Base-by-base conservation (phyloP, 2,888 invertebrate species). In the Seira musarum region DNA sequence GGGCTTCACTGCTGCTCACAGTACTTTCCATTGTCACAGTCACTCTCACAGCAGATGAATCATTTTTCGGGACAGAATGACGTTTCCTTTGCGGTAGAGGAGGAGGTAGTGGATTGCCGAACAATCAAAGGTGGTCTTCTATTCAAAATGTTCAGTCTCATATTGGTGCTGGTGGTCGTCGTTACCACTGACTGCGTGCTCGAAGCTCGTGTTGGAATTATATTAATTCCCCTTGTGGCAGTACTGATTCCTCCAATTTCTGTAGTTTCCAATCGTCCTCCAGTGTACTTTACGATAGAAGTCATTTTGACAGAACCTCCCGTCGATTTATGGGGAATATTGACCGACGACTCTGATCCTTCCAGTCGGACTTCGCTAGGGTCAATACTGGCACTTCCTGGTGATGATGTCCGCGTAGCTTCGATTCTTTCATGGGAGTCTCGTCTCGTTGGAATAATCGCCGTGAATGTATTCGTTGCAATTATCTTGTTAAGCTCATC, bases 401-500 rank as follows among this genome's bases (percentile, higher is more conserved):
- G 15, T n/a, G 40, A 61, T 22, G 21, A 46, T 74, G 79, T 25
- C 25, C 64, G n/a, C 63, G 79, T 64, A 30, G 80, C 13, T 25
- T 75, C 10, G 70, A 25, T 69, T 63, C 5, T 17, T 78, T 35
- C 0, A 19, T n/a, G n/a, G 15, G 22, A 0, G 8, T 49, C 57
- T 8, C 35, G 61, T 19, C 81, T 73, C 2, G 84, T 75, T 5
- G 86, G 85, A 15, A 85, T 30, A 22, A 85, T 83, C 0, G 84
- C 83, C 1, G 85, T 85, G 64, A 88, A 85, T 1, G 87, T 86
- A 65, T 87, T 87, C 10, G 88, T 88, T 1, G 84, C 85, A 1
- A 88, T 82, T 49, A 88, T 88, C 73, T 87, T 85, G 71, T 88
- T 88, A 46, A 87, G 86, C 64, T 87, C 87, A 72, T 88, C 88